These are phyloP conservation scores for Pollachius pollachius DNA, from an alignment of 2,113 vertebrate species.

Conservation along the genomic window DNA sequence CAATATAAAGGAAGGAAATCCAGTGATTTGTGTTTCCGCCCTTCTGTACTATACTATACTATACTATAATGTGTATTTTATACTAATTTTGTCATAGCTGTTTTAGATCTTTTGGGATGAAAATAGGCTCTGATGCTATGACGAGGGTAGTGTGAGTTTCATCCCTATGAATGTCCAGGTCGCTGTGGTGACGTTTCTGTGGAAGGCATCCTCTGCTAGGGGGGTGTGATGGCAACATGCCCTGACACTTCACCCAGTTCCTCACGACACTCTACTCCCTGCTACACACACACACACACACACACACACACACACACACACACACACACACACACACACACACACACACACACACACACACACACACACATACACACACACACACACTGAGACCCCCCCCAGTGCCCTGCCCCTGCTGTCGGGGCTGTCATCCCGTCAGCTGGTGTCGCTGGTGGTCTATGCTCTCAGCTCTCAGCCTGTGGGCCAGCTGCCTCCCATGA, in stretches of 20 bases:
- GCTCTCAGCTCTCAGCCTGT: constrained; percentile 9
- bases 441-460: constrained; percentile 13
- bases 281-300: not conserved
- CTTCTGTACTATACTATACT: too few species aligned
- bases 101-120: too few species aligned
- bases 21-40: too few species aligned
- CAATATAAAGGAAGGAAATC: too few species aligned
- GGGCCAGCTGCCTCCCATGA: constrained; percentile 48
- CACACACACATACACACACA: constrained; percentile 7
- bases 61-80: too few species aligned
- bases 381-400: not conserved
- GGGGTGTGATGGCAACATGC: constrained; percentile 44
- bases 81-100: too few species aligned
- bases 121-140: too few species aligned
- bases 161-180: too few species aligned
- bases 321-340: not conserved
- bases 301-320: too few species aligned
- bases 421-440: constrained; percentile 33
- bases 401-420: constrained; percentile 10
- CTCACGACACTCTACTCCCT: constrained; percentile 5
- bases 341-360: constrained; percentile 21
- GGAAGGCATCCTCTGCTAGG: too few species aligned
- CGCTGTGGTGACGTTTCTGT: too few species aligned
- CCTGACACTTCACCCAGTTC: constrained; percentile 52
- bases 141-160: too few species aligned